Evolutionary conservation across 2,113 vertebrate species (phyloP).

Genomic region (Syngnathus floridae): DNA sequence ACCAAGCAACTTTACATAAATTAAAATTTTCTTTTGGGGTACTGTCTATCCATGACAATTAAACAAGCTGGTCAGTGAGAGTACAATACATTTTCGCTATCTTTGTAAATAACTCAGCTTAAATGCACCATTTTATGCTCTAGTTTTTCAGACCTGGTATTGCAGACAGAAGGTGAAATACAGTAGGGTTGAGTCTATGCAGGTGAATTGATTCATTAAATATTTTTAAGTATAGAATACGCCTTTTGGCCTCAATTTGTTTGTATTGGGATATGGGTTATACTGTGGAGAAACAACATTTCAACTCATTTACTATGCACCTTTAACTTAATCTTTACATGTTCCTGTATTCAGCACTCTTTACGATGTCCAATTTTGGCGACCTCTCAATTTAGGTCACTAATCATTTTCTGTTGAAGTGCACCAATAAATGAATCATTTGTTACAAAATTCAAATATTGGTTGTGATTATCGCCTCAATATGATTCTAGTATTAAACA

Average conservation of each 20-base stretch:
- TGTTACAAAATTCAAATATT: constrained; percentile 43
- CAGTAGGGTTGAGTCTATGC: constrained; percentile 51
- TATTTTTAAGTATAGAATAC: constrained; percentile 37
- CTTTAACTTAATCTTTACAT: constrained; percentile 55
- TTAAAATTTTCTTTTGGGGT: not conserved
- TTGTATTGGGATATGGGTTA: constrained; percentile 22
- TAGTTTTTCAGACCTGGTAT: not conserved
- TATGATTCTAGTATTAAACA: not conserved
- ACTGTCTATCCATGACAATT: not conserved
- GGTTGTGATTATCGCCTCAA: not conserved
- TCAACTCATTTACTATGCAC: constrained; percentile 60
- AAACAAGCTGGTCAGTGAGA: constrained; percentile 1
- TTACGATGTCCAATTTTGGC: constrained; percentile 48
- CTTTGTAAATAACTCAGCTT: not conserved
- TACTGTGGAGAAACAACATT: constrained; percentile 43
- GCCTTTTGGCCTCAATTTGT: constrained; percentile 26
- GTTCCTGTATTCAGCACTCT: constrained; percentile 58
- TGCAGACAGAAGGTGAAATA: constrained; percentile 17
- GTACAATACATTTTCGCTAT: not conserved
- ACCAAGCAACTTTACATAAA: not conserved
- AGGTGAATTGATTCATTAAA: constrained; percentile 24
- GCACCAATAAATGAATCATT: constrained; percentile 56
- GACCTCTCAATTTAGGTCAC: constrained; percentile 58
- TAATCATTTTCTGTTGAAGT: constrained; percentile 55
- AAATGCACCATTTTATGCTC: not conserved